Percentiles rank a stretch among this genome's conserved stretches.
These are phyloP conservation scores for Cremastinae sp. DNA, from an alignment of 2,888 invertebrate species.

Conservation along the genomic window DNA sequence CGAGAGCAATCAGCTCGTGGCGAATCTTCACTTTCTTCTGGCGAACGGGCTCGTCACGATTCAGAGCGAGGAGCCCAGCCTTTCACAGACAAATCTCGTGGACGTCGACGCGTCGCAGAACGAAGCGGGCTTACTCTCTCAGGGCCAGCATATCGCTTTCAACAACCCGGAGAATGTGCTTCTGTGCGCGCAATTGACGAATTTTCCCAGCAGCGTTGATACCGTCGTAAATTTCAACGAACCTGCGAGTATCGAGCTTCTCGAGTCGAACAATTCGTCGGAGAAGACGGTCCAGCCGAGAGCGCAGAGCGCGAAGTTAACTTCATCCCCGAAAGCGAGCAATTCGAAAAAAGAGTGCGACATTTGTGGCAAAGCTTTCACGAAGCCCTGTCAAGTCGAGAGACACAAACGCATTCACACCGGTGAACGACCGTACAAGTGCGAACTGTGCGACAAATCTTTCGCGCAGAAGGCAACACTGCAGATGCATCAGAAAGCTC, in stretches of 20 bases:
- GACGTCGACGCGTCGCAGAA: slow-evolving; percentile 70
- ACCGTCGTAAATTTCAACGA: slow-evolving; percentile 53
- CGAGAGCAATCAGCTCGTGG: slow-evolving; percentile 74
- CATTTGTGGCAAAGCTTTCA: slow-evolving; percentile 82
- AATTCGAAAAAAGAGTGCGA: slow-evolving; percentile 73
- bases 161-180: slow-evolving; percentile 58
- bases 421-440: slow-evolving; percentile 83
- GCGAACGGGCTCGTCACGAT: slow-evolving; percentile 76
- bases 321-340: slow-evolving; percentile 6
- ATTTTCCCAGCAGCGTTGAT: slow-evolving; percentile 4
- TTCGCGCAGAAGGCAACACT: slow-evolving; percentile 85
- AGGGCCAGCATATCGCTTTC: slow-evolving; percentile 21
- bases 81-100: slow-evolving; percentile 36
- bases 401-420: slow-evolving; percentile 83
- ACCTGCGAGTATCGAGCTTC: slow-evolving; percentile 58
- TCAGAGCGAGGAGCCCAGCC: slow-evolving; percentile 81
- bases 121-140: slow-evolving; percentile 48
- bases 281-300: slow-evolving; percentile 25
- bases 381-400: slow-evolving; percentile 82
- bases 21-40: slow-evolving; percentile 74
- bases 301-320: slow-evolving; percentile 40
- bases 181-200: slow-evolving; percentile 54
- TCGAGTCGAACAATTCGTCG: slow-evolving; percentile 32
- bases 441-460: slow-evolving; percentile 82
- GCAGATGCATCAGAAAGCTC: slow-evolving; percentile 83